Conservation (phyloP, 2,113 vertebrate species). For the Ceyx cyanopectus region DNA sequence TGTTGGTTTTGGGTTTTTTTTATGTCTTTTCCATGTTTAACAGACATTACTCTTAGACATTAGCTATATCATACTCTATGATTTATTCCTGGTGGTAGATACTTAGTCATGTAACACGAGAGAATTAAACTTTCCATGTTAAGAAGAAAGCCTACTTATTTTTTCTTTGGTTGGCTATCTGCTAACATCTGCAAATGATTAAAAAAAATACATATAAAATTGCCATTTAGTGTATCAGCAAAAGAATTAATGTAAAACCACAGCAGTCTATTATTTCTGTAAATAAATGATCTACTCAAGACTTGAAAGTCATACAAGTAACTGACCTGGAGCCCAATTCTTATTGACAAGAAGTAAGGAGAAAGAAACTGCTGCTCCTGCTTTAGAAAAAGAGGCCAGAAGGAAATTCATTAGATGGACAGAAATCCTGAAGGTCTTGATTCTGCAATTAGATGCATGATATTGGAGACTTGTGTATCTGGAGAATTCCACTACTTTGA, state of each 20-base stretch:
- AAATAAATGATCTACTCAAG: neutral
- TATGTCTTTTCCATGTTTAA: neutral
- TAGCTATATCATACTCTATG: neutral
- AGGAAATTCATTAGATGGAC: slow-evolving; percentile 6
- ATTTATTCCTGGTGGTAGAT: neutral
- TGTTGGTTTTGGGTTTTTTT: neutral
- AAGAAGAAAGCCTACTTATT: neutral
- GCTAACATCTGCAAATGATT: neutral
- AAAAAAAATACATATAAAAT: neutral
- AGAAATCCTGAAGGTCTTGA: neutral
- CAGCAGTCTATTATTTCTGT: neutral
- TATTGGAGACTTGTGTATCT: neutral
- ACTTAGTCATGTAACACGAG: neutral
- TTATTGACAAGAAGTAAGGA: neutral
- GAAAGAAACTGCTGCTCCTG: neutral
- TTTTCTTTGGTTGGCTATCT: neutral
- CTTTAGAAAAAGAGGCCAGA: neutral
- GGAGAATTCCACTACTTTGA: neutral
- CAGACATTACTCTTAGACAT: neutral
- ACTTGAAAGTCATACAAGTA: neutral
- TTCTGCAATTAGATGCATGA: neutral
- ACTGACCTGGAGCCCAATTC: neutral
- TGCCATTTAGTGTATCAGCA: neutral
- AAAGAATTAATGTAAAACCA: slow-evolving; percentile 5
- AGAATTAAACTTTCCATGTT: neutral